A percentile compares a stretch with the other conserved stretches of the same genome.
Evolutionary conservation across 2,113 vertebrate species (phyloP).

Genomic region (Erythrocercus mccallii): DNA sequence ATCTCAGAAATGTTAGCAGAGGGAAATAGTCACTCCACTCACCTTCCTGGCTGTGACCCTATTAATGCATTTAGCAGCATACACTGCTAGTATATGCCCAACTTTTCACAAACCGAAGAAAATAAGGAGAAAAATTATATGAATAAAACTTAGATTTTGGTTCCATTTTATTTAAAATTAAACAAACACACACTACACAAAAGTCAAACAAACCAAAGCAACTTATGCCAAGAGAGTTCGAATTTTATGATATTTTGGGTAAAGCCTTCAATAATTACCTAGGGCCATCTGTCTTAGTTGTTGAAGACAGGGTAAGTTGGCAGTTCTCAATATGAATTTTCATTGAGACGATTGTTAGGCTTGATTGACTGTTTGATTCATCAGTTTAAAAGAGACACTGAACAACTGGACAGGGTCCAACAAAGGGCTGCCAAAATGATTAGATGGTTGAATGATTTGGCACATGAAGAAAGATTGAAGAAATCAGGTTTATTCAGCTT

Average conservation of each 20-base stretch:
- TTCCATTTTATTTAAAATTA: neutral
- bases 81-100: neutral
- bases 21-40: rapidly evolving
- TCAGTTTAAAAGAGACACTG: neutral
- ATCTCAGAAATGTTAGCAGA: neutral
- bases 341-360: neutral
- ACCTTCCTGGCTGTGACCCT: neutral
- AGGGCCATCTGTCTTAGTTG: neutral
- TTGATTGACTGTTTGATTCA: neutral
- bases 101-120: neutral
- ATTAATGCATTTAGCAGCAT: neutral
- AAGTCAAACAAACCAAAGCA: neutral
- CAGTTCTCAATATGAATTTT: neutral
- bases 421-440: neutral
- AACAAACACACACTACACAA: neutral
- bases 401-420: neutral
- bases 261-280: neutral
- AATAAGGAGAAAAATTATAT: neutral
- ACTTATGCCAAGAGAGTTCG: neutral
- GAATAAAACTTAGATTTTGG: neutral
- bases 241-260: neutral
- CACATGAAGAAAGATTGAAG: neutral
- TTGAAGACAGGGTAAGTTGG: neutral
- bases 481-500: neutral
- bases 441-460: neutral